phyloP scores from a whole-genome alignment of 2,888 invertebrate species.

The Merodon equestris region DNA sequence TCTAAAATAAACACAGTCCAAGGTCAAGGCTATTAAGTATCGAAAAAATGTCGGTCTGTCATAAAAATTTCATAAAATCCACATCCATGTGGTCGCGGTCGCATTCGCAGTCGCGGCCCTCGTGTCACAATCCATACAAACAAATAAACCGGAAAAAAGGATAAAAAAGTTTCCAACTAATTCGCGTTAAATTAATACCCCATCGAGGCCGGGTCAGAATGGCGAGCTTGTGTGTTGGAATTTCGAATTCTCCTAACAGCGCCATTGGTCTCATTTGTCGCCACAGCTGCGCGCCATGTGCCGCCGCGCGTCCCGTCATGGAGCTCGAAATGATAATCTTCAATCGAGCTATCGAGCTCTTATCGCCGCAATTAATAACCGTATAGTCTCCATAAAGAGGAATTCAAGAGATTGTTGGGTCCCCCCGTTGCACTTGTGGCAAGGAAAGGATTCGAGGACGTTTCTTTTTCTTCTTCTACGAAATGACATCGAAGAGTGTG shows the following conservation, averaged over 20 bases:
- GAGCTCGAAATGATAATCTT: constrained; percentile 56
- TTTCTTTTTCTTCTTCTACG: too few relatives aligned
- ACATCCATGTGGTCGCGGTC: constrained; percentile 17
- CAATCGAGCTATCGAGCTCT: constrained; percentile 51
- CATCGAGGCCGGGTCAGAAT: background rate
- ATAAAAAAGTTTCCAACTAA: constrained; percentile 48
- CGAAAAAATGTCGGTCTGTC: constrained; percentile 63
- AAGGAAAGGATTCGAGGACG: background rate
- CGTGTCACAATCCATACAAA: background rate
- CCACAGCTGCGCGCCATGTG: background rate
- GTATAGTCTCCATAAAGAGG: constrained; percentile 58
- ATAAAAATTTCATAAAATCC: constrained; percentile 63
- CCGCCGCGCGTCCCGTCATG: constrained; percentile 15
- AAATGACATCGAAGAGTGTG: constrained; percentile 14
- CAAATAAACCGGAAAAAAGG: constrained; percentile 6
- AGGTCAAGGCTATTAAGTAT: constrained; percentile 63
- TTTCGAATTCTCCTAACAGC: constrained; percentile 3
- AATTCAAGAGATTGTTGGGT: constrained; percentile 52
- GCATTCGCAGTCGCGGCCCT: too few relatives aligned
- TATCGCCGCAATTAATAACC: constrained; percentile 66
- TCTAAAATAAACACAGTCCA: constrained; percentile 48
- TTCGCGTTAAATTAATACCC: constrained; percentile 60
- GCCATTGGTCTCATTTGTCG: constrained; percentile 10
- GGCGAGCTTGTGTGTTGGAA: background rate
- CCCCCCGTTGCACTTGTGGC: constrained; percentile 41